Conservation (phyloP, 2,113 vertebrate genomes). For the Bombycilla garrulus region DNA sequence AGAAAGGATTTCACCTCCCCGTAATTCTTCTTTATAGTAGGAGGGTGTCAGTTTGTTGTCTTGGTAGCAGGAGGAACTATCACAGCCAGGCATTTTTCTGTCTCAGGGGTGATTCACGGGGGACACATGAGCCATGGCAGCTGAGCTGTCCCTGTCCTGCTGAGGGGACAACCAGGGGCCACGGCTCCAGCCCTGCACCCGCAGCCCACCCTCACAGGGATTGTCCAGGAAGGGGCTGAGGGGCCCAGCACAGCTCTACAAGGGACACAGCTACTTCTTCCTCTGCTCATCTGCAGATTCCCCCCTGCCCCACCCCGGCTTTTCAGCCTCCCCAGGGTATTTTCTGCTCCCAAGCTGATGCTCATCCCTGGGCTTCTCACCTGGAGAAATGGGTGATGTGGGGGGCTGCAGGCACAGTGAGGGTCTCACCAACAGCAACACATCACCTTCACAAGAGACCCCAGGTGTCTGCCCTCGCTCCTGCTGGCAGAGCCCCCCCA, state of each 20-base stretch:
- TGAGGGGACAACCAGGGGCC: rapidly evolving
- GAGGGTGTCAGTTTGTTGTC: background rate
- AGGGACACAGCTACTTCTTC: background rate
- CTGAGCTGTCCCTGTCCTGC: background rate
- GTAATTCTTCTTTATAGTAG: background rate
- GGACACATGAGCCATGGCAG: rapidly evolving
- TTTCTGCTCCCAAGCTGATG: background rate
- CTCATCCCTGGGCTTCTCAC: background rate
- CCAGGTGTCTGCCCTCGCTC: background rate
- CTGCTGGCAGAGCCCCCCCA: background rate
- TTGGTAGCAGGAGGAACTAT: background rate
- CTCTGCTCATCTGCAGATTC: background rate
- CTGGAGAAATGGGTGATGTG: rapidly evolving
- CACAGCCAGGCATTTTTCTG: background rate
- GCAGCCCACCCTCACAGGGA: background rate
- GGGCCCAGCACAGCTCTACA: background rate
- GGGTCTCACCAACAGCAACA: background rate
- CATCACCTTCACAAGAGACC: background rate
- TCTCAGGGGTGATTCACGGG: background rate
- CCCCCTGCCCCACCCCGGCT: background rate
- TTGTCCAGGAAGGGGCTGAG: background rate
- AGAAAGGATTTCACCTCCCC: background rate
- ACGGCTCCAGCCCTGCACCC: background rate
- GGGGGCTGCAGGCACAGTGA: background rate
- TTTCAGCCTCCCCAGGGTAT: background rate